Evolutionary conservation across 2,113 vertebrate species (phyloP).

Genomic region (Polyodon spathula): DNA sequence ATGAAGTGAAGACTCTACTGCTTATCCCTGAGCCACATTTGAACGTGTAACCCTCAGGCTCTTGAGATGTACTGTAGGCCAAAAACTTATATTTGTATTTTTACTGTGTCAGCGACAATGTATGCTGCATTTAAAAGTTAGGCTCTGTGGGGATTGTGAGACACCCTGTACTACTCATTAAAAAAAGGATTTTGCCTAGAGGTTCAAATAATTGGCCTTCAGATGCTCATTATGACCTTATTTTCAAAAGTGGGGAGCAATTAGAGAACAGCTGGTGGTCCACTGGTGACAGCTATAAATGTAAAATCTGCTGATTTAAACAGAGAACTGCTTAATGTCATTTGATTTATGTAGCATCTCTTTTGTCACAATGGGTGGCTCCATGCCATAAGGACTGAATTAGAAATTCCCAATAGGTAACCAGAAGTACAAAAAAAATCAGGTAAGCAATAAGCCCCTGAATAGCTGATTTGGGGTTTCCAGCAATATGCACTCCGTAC

Average conservation of each 20-base stretch:
- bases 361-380: background rate
- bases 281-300: background rate
- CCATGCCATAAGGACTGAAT: constrained; percentile 3
- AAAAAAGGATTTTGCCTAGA: constrained; percentile 41
- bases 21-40: no score
- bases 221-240: constrained; percentile 38
- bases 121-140: background rate
- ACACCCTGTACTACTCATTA: constrained; percentile 33
- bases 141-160: constrained; percentile 19
- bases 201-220: constrained; percentile 36
- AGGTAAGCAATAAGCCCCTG: background rate
- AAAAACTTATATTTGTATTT: no score
- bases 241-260: constrained; percentile 1
- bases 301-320: background rate
- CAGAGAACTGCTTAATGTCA: background rate
- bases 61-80: no score
- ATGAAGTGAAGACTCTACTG: no score
- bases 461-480: background rate
- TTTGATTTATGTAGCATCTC: constrained; percentile 5
- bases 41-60: no score
- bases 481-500: no score
- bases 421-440: no score
- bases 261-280: constrained; percentile 6
- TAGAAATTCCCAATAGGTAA: background rate
- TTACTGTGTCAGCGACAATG: background rate